phyloP scores from a whole-genome alignment of 2,113 vertebrate species.

The Axis porcinus region DNA sequence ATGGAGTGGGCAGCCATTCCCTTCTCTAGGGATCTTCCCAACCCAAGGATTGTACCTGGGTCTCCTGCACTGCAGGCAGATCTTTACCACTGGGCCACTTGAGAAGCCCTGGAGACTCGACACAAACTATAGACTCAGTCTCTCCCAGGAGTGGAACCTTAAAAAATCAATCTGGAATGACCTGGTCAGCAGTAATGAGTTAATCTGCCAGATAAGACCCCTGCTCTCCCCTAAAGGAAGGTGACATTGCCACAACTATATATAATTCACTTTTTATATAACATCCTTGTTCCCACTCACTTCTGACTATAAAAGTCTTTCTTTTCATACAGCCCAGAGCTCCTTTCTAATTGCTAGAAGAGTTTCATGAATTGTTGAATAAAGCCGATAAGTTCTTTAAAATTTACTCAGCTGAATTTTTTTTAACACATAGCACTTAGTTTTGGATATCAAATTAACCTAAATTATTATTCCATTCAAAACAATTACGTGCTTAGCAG shows the following conservation, averaged over 20 bases:
- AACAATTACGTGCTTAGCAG: not conserved
- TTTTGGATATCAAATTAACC: not conserved
- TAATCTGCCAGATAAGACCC: not conserved
- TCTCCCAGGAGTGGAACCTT: not conserved
- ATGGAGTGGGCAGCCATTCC: not conserved
- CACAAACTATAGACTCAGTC: not conserved
- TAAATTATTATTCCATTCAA: slow-evolving; percentile 11
- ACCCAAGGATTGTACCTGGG: not conserved
- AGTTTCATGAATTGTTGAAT: too few relatives aligned
- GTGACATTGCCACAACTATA: not conserved
- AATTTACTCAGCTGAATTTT: not conserved
- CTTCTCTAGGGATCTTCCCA: not conserved
- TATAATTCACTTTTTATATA: not conserved
- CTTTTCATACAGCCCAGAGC: not conserved
- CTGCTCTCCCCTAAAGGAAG: not conserved
- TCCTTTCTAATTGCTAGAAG: not conserved
- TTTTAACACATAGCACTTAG: not conserved
- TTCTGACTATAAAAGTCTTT: not conserved
- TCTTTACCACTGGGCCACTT: not conserved
- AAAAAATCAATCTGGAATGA: not conserved
- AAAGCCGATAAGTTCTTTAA: not conserved
- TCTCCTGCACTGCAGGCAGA: not conserved
- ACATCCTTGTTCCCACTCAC: not conserved
- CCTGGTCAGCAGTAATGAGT: not conserved
- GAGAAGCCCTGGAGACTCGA: not conserved